Base-by-base conservation (phyloP, 2,797 vertebrate genomes). In the Apogon talboti region DNA sequence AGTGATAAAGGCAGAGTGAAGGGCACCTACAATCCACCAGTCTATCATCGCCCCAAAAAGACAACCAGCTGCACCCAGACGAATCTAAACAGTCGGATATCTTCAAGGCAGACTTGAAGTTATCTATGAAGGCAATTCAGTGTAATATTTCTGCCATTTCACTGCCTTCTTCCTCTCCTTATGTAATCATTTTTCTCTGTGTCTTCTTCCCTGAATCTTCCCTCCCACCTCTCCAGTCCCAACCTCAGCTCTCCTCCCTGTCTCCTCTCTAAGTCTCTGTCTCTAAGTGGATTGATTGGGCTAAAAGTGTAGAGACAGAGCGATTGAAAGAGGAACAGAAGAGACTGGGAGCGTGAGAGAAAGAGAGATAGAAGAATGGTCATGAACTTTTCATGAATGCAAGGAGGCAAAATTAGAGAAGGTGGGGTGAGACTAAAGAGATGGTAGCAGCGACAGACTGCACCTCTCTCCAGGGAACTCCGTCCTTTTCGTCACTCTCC, bases 241-340 rank as follows among this genome's bases (percentile, higher is more conserved):
- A 28, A 28, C 24, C 24, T 5, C 24, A 28, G 24, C 24, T 6
- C 24, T 6, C 24, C 4, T 6, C 24, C 24, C 3, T 3, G 40
- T 41, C 40, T 86, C 86, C 80, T 74, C 75, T 68, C 66, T 77
- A 40, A 65, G 55, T 71, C 71, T 78, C 78, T 72, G 79, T 76
- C 83, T 86, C 78, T 89, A 87, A 90, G 85, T 83, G 81, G 80
- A 86, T 87, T 84, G 89, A 92, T 91, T 81, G 77, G 58, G 52
- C 68, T 81, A 54, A 84, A 76, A 85, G 78, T 74, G 68, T 56
- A 68, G 63, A 62, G 35, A 50, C 61, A 51, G 69, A 47, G 65
- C 46, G 55, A 30, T 24, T 24, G 44, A 18, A 50, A 28, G 49
- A 18, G 37, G 13, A 47, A 42, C 61, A 19, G 49, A 40, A 38